Evolutionary conservation across 2,797 vertebrate genomes (phyloP).

Genomic region (Molossus alvarezi): DNA sequence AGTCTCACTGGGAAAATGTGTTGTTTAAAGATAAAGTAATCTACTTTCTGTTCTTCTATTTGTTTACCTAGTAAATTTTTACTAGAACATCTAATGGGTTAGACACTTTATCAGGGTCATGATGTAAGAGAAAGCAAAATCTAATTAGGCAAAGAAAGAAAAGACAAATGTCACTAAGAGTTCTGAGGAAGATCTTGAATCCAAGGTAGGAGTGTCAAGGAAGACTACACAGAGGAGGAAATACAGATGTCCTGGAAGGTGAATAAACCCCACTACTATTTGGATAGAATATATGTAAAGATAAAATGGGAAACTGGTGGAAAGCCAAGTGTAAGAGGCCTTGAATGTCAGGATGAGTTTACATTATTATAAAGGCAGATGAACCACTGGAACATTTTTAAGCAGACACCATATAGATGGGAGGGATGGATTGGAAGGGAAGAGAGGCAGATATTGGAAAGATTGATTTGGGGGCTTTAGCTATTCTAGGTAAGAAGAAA

Average conservation of each 20-base stretch:
- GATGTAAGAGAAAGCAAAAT: not conserved
- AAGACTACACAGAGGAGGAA: not conserved
- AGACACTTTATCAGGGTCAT: not conserved
- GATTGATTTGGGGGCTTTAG: not conserved
- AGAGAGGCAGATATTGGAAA: slow-evolving; percentile 41
- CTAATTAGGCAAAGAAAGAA: not conserved
- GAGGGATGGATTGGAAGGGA: not conserved
- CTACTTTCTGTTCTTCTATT: not conserved
- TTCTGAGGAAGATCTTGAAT: not conserved
- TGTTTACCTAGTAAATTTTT: slow-evolving; percentile 38
- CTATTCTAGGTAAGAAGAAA: slow-evolving; percentile 27
- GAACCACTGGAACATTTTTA: slow-evolving; percentile 9
- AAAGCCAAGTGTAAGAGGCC: not conserved
- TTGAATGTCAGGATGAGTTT: slow-evolving; percentile 32
- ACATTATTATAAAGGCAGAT: not conserved
- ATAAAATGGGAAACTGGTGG: slow-evolving; percentile 30
- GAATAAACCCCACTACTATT: not conserved
- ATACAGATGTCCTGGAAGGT: not conserved
- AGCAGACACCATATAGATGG: not conserved
- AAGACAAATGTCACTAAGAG: not conserved
- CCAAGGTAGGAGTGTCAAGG: not conserved
- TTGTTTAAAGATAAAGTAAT: slow-evolving; percentile 21
- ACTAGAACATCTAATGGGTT: not conserved
- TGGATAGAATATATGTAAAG: not conserved
- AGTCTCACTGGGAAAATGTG: slow-evolving; percentile 5